Base-by-base conservation (phyloP, 2,888 invertebrate species). In the Lomographa bimaculata region DNA sequence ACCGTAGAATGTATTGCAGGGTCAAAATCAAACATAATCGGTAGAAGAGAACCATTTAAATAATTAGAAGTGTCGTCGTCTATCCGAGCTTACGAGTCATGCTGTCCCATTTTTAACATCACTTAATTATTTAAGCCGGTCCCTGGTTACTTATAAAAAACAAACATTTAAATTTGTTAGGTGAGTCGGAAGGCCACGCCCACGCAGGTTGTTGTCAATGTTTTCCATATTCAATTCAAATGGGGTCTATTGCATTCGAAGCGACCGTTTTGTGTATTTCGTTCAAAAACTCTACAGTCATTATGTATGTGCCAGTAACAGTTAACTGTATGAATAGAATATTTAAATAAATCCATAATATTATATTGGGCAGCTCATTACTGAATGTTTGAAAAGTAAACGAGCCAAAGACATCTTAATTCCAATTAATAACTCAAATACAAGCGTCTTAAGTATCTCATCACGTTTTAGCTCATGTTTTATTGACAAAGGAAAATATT, bases 211-310 rank as follows among this genome's bases (percentile, higher is more conserved):
- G 60, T 39, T 52, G 44, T 50, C 42, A 58, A 61, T 56, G 52
- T 64, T 67, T 70, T 64, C 61, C 60, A 71, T 62, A 78, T 78
- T 75, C 71, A 71, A 76, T 79, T 79, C 71, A 71, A 79, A 79
- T 75, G 62, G 63, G 67, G 39, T 41, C 43, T 52, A 55, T 54
- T 48, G 57, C 45, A 46, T 48, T 45, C 17, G 17, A 42, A 37
- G 25, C 39, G 23, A 37, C 21, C 32, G n/a, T 35, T 49, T 34
- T 37, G 24, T 33, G 23, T 41, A 36, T 46, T 45, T 36, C 39
- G 27, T 46, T 32, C 32, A 41, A 47, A 50, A 48, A 33, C 9
- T 10, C 21, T 19, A 35, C 18, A 27, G n/a, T 23, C 17, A 36
- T 43, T 39, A 36, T 33, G 16, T 34, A 34, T 20, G 23, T 17